Percentiles rank a stretch among this genome's conserved stretches.
Evolutionary conservation across 1,140 invertebrate genomes (phyloP).

Genomic region (Pogonomyrmex californicus): DNA sequence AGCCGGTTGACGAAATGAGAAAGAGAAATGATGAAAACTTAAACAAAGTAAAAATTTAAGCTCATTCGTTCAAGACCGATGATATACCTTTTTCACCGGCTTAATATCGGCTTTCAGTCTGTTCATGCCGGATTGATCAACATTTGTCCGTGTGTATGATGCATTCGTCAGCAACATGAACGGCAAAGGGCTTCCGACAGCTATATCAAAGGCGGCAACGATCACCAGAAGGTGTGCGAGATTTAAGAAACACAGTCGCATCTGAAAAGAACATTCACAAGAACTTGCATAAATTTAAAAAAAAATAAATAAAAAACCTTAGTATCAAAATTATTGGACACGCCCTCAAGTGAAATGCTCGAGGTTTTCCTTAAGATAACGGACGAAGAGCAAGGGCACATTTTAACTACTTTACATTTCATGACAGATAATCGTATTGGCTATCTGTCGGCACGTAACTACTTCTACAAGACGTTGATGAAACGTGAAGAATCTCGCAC

Average conservation of each 20-base stretch:
- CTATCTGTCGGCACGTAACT: too few species aligned
- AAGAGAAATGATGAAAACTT: background rate
- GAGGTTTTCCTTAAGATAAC: background rate
- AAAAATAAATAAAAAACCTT: background rate
- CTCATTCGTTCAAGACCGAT: background rate
- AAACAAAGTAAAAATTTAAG: background rate
- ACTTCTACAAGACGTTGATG: too few species aligned
- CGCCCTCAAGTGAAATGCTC: background rate
- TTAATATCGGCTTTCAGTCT: slow-evolving; percentile 4
- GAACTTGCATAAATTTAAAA: background rate
- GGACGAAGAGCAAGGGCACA: background rate
- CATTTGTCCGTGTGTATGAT: slow-evolving; percentile 11
- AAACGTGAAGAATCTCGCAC: too few species aligned
- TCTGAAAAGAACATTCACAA: background rate
- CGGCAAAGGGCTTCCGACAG: background rate
- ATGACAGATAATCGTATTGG: background rate
- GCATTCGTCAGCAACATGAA: slow-evolving; percentile 18
- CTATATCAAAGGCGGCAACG: background rate
- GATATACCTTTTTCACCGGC: slow-evolving; percentile 1
- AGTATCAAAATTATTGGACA: background rate
- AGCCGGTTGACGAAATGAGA: background rate
- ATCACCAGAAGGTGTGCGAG: slow-evolving; percentile 12
- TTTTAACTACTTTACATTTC: background rate
- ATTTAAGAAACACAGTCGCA: background rate
- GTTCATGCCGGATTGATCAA: background rate